Evolutionary conservation across 2,888 invertebrate species (phyloP).

Genomic region (Troglohyphantes excavatus): DNA sequence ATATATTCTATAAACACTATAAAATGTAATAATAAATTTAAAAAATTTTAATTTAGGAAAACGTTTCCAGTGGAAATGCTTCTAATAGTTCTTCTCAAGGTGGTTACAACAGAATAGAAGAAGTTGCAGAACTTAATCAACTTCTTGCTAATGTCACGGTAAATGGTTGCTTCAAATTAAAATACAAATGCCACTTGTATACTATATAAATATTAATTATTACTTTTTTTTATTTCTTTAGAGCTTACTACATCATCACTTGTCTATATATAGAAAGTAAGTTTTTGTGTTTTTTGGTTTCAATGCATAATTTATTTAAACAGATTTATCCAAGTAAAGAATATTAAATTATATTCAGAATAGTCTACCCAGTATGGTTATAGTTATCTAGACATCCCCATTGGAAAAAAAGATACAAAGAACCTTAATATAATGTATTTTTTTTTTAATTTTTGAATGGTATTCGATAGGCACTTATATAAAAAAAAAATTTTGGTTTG

Average conservation of each 20-base stretch:
- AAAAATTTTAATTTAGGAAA: constrained; percentile 44
- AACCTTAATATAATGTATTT: too few species aligned
- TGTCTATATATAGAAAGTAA: constrained; percentile 69
- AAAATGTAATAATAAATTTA: not conserved
- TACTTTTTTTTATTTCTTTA: constrained; percentile 25
- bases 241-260: constrained; percentile 76
- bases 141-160: constrained; percentile 62
- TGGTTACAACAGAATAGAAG: constrained; percentile 87
- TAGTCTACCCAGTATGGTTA: too few species aligned
- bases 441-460: too few species aligned
- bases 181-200: not conserved
- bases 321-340: too few species aligned
- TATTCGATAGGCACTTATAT: too few species aligned
- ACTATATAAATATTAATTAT: not conserved
- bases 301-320: too few species aligned
- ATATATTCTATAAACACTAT: not conserved
- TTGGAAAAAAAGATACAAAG: too few species aligned
- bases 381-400: too few species aligned
- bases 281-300: constrained; percentile 8
- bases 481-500: too few species aligned
- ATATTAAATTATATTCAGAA: too few species aligned
- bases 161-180: not conserved
- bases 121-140: constrained; percentile 91
- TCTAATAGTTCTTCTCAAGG: constrained; percentile 41
- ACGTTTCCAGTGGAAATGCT: constrained; percentile 36